Base-by-base conservation (phyloP, 2,113 vertebrate genomes). In the Neolamprologus devosi region DNA sequence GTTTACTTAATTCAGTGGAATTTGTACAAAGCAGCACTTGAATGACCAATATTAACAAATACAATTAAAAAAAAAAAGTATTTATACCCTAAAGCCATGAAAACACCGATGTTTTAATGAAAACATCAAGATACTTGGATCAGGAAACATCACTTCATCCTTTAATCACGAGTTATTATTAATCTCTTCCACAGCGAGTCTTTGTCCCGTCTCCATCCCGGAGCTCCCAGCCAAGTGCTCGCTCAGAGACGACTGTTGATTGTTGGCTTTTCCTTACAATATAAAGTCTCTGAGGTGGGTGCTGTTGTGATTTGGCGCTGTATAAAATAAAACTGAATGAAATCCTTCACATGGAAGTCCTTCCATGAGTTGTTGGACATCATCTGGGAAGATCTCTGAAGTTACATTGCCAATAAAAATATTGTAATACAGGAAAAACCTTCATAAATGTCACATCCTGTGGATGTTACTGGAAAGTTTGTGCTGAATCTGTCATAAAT, bases 51-150 rank as follows among this genome's bases (percentile, higher is more conserved):
- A 78, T 49, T 49, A 49, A 49, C 17, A 78, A 28, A 78, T 49
- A 78, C 16, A 28, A 0, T 75, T 30, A 2, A 0, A 2, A 45
- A 23, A 12, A 3, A 14, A 68, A 14, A 2, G 1, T 9, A 23
- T 70, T 42, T 70, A 4, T 70, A 70, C 12, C 7, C 35, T 4
- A 23, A 70, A 42, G 8, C n/a, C 33, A 42, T 42, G 8, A 68
- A 68, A 9, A 19, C 16, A 33, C n/a, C 2, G 12, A 57, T 26
- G 54, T 57, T 57, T 57, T 57, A 8, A 57, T 57, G 23, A 57
- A 57, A 60, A 60, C 63, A 40, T 40, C 5, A 14, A 23, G 35
- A 68, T 13, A 40, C 63, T 40, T 40, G 35, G 3, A 23, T 40
- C n/a, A 13, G 35, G n/a, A 68, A 68, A 5, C n/a, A 68, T 68